Evolutionary conservation across 2,113 vertebrate genomes (phyloP), one percentile per base, ranked within the genome.

Genomic region (cat (Felis catus)): DNA sequence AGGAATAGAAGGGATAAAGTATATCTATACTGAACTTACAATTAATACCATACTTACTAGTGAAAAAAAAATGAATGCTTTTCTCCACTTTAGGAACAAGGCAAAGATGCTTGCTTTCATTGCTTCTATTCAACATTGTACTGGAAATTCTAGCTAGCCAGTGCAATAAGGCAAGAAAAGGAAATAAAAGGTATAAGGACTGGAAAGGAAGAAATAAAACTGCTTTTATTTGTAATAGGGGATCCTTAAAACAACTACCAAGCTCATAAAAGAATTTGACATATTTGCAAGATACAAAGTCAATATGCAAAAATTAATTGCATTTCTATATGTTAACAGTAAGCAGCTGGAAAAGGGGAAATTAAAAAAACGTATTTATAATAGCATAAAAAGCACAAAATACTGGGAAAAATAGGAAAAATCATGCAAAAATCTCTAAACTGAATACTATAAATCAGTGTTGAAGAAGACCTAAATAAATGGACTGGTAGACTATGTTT

Each of bases 111-210:
- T 53, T 70, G 78, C n/a, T 76, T 14, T 78, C 79, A n/a, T 65
- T 14, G 55, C 27, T 68, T 96, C 31, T 91, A n/a, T 25, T 91
- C 25, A 76, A 31, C 5, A 87, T 19, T 53, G 41, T 18, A 19
- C 48, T 74, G 65, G 33, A 79, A 74, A 41, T n/a, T 36, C 76
- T 88, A 76, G 70, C 76, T 84, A 76, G 70, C 48, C 55, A 79
- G 31, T 36, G 39, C 8, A 74, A 74, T 88, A 96, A 93, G 71
- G 18, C n/a, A 96, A 95, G 94, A 93, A 88, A 97, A 79, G 39
- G 23, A 79, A 90, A 90, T 29, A 80, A 87, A 93, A 81, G 12
- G 16, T n/a, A 16, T 65, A 70, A 79, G 61, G n/a, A 10, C 19
- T 74, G 7, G 19, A 76, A 91, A 74, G 31, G 15, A 88, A 74